Evolutionary conservation across 2,797 vertebrate genomes (phyloP).

Genomic region (Streptopelia turtur): DNA sequence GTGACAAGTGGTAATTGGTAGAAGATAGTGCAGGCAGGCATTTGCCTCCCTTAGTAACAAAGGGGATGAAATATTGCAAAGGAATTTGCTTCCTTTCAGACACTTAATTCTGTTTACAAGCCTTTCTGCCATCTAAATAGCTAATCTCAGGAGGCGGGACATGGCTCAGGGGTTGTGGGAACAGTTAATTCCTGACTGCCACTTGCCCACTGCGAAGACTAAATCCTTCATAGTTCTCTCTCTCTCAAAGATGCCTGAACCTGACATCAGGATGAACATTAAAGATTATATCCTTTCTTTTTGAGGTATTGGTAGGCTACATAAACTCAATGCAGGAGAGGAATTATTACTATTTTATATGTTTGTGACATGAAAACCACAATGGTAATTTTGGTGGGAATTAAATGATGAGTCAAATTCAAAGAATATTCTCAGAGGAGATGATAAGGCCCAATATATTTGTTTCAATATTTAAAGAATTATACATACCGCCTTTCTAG

Average conservation of each 20-base stretch:
- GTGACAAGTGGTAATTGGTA: background rate
- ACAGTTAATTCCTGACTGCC: background rate
- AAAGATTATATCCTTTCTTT: background rate
- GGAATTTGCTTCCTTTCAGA: conserved; percentile 15
- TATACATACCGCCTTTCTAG: background rate
- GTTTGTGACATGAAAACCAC: background rate
- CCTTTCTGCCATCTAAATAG: conserved; percentile 6
- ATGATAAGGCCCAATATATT: background rate
- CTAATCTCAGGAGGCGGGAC: background rate
- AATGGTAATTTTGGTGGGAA: background rate
- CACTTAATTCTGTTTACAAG: conserved; percentile 22
- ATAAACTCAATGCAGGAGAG: background rate
- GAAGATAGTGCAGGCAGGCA: background rate
- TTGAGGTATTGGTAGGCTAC: background rate
- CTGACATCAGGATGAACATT: background rate
- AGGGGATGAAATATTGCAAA: background rate
- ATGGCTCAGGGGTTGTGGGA: background rate
- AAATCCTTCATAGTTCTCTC: background rate
- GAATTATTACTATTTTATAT: background rate
- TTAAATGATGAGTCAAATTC: background rate
- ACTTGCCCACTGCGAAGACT: background rate
- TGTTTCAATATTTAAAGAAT: background rate
- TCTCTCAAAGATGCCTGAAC: background rate
- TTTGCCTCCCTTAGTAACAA: background rate
- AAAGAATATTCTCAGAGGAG: background rate